Evolutionary conservation across 2,888 invertebrate species (phyloP).

Genomic region (Epinotia bilunana): DNA sequence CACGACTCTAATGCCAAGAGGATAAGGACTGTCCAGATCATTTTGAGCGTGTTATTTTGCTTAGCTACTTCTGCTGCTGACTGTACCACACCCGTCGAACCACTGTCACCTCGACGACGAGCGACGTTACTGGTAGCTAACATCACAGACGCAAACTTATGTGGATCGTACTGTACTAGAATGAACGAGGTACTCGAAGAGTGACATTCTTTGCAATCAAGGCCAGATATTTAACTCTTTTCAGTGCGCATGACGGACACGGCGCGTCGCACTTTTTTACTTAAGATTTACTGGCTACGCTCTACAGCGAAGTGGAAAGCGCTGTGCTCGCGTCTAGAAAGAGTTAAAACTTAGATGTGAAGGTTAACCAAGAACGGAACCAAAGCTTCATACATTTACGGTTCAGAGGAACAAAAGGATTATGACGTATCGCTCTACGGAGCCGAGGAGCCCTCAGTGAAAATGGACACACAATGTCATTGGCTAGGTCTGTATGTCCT

Average conservation of each 20-base stretch:
- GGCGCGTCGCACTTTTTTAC: not conserved
- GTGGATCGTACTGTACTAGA: too few species aligned
- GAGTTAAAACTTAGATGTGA: not conserved
- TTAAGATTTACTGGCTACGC: not conserved
- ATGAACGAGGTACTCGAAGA: not conserved
- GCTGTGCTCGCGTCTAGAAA: not conserved
- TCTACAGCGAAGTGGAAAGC: too few species aligned
- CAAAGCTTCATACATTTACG: constrained; percentile 8
- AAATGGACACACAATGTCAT: constrained; percentile 3
- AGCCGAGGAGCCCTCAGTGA: not conserved
- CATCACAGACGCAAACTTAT: too few species aligned
- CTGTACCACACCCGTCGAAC: too few species aligned
- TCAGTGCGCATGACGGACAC: not conserved
- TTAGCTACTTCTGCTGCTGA: too few species aligned
- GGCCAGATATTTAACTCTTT: not conserved
- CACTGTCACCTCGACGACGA: too few species aligned
- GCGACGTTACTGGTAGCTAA: too few species aligned
- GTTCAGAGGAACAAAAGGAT: constrained; percentile 13
- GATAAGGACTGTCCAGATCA: too few species aligned
- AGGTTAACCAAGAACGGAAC: not conserved
- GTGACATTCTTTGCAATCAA: not conserved
- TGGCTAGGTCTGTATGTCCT: not conserved
- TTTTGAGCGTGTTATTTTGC: too few species aligned
- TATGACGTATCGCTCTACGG: constrained; percentile 23
- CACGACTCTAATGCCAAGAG: too few species aligned